phyloP scores from a whole-genome alignment of 1,140 invertebrate genomes.

The Doryteuthis pealeii region DNA sequence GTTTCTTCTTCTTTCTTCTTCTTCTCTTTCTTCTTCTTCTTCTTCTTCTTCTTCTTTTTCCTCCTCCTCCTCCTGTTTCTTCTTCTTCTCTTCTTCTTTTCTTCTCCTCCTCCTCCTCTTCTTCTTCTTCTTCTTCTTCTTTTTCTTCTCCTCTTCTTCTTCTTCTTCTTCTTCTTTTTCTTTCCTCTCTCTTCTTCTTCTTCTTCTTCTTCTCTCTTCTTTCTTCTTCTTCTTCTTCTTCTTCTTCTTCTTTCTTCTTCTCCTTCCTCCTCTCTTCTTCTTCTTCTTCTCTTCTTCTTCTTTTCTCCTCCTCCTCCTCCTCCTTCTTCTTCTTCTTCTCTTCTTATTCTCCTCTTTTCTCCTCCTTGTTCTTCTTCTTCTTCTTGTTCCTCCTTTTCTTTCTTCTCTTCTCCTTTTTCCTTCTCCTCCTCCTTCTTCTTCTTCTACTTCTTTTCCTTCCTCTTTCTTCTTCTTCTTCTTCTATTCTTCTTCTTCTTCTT shows the following conservation, averaged over 20 bases:
- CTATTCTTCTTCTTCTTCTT: too few species aligned
- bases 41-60: background rate
- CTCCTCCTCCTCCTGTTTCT: too few species aligned
- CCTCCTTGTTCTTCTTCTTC: background rate
- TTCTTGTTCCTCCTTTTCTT: background rate
- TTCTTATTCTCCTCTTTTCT: too few species aligned
- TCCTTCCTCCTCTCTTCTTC: background rate
- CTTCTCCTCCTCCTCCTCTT: constrained; percentile 2
- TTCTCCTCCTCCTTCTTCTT: background rate
- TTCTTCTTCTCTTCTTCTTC: too few species aligned
- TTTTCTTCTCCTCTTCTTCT: background rate
- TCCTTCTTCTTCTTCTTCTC: background rate
- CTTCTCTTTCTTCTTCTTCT: background rate
- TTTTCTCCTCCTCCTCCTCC: too few species aligned
- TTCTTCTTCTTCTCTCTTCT: background rate
- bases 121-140: background rate
- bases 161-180: background rate
- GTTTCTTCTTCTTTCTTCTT: constrained; percentile 61
- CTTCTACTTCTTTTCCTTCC: too few species aligned
- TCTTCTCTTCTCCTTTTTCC: background rate
- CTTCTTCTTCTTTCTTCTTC: constrained; percentile 1
- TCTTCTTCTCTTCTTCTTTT: background rate
- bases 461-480: too few species aligned
- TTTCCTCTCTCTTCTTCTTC: constrained; percentile 5
- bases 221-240: background rate